phyloP scores from a whole-genome alignment of 37 sponge, comb jelly and placozoan species.

The Lycopodina hypogea region DNA sequence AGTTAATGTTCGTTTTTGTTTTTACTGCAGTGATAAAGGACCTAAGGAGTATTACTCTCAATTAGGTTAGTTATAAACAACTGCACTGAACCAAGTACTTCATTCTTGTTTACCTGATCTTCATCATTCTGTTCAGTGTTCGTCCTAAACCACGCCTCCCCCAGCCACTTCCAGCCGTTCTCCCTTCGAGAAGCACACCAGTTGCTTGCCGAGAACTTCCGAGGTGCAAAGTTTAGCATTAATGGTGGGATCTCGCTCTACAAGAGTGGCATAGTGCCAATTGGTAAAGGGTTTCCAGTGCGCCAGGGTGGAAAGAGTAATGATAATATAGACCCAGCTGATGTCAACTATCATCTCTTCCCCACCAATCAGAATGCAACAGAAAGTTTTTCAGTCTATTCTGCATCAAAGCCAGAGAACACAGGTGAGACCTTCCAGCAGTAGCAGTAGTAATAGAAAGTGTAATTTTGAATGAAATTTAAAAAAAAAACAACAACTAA shows the following conservation, averaged over 20 bases:
- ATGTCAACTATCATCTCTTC: conserved; percentile 55
- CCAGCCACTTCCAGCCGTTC: conserved; percentile 69
- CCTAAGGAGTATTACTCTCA: conserved; percentile 51
- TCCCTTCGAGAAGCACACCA: conserved; percentile 46
- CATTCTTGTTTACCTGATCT: neutral
- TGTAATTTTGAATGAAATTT: neutral
- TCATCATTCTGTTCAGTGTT: conserved; percentile 49
- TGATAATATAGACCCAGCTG: conserved; percentile 23
- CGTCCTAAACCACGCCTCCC: conserved; percentile 72
- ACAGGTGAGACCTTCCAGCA: conserved; percentile 18
- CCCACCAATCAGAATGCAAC: conserved; percentile 40
- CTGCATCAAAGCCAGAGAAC: conserved; percentile 40
- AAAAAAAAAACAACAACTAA: too few relatives aligned
- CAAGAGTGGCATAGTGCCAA: conserved; percentile 57
- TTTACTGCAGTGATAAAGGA: conserved; percentile 19
- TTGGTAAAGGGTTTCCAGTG: conserved; percentile 39
- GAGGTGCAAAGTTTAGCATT: conserved; percentile 26
- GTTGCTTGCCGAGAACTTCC: conserved; percentile 31
- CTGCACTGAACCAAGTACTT: neutral
- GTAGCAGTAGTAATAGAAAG: neutral
- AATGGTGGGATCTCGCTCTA: conserved; percentile 52
- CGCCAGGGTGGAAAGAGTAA: neutral
- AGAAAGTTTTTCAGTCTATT: conserved; percentile 34
- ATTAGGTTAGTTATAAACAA: conserved; percentile 40
- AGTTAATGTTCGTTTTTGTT: too few relatives aligned